phyloP scores from a whole-genome alignment of 2,113 vertebrate genomes.

The Cyprichromis sp. region DNA sequence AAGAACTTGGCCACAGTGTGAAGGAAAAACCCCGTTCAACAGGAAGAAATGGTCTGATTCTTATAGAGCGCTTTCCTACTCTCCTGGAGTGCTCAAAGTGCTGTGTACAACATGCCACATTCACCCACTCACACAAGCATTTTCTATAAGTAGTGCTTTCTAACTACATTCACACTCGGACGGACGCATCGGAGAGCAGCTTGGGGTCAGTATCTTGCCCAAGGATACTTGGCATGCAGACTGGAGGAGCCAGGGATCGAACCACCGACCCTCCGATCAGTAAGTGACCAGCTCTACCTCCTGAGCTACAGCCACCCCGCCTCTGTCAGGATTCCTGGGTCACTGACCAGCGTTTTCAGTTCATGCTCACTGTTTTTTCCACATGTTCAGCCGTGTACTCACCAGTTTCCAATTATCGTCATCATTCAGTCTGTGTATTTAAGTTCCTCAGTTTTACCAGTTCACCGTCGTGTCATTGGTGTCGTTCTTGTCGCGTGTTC shows the following conservation, averaged over 20 bases:
- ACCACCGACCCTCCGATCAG: fast-evolving
- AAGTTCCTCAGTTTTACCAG: background rate
- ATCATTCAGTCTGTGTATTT: background rate
- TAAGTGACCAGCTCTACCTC: fast-evolving
- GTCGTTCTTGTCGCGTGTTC: background rate
- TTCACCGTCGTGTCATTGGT: background rate
- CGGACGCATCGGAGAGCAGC: fast-evolving
- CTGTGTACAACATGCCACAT: background rate
- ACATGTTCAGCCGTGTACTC: background rate
- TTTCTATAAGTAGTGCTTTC: fast-evolving
- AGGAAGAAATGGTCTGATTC: background rate
- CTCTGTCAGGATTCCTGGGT: background rate
- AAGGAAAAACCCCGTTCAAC: background rate
- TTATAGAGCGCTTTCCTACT: fast-evolving
- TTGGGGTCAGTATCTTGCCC: background rate
- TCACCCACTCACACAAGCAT: background rate
- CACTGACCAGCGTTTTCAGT: background rate
- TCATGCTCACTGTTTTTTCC: background rate
- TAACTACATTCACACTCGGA: background rate
- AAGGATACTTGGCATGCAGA: background rate
- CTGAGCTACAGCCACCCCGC: background rate
- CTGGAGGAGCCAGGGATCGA: fast-evolving
- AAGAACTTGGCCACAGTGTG: background rate
- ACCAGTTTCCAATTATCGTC: background rate
- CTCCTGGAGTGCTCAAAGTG: fast-evolving